These are phyloP conservation scores for Drosophila trichaetosa DNA, from an alignment of 2,888 invertebrate species.

Conservation along the genomic window DNA sequence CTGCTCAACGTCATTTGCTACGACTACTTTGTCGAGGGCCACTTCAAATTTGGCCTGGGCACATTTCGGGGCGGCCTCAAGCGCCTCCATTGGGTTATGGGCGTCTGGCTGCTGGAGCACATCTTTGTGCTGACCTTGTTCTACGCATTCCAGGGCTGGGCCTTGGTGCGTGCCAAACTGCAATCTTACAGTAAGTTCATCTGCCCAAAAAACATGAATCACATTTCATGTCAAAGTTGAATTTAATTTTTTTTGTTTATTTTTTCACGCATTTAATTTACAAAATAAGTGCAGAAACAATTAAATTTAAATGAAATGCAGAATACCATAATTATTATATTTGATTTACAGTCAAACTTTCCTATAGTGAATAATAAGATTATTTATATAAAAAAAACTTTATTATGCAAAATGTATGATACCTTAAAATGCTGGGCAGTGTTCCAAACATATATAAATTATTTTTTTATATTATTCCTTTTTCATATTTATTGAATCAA, in stretches of 20 bases:
- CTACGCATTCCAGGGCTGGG: conserved; percentile 86
- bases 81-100: conserved; percentile 87
- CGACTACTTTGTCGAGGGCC: conserved; percentile 89
- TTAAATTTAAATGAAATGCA: background rate
- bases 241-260: background rate
- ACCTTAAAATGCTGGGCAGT: background rate
- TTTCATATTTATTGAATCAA: background rate
- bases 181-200: conserved; percentile 67
- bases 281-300: background rate
- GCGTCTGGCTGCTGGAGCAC: conserved; percentile 86
- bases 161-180: conserved; percentile 71
- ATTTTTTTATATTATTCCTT: background rate
- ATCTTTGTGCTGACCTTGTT: conserved; percentile 85
- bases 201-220: background rate
- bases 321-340: background rate
- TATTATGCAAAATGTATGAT: too few species aligned
- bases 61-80: conserved; percentile 87
- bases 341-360: too few species aligned
- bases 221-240: background rate
- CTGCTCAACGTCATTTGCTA: conserved; percentile 89
- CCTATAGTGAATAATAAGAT: too few species aligned
- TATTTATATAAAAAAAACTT: too few species aligned
- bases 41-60: conserved; percentile 85
- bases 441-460: background rate
- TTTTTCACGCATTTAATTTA: background rate